Base-by-base conservation (phyloP, 1,140 invertebrate genomes). In the Diachasma alloeum region DNA sequence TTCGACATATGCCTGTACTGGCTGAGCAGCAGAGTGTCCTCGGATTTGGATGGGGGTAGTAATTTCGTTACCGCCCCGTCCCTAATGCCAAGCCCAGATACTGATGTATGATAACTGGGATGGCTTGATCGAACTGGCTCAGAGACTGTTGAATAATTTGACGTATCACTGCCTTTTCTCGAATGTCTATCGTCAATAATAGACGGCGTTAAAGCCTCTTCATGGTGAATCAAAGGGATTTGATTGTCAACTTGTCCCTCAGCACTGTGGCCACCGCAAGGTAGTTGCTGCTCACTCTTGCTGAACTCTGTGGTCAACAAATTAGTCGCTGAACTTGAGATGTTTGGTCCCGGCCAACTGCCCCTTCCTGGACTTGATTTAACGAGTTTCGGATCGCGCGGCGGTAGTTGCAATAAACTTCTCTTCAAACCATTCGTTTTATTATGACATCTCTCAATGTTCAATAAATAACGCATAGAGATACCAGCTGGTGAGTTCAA, bases 301-400 rank as follows among this genome's bases (percentile, higher is more conserved):
- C 95, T 96, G 79, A 96, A 93, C 82, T 96, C 95, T 0, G 92
- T 91, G 26, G 91, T 92, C n/a, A 92, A 82, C 2, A 94, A 84
- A 74, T 88, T 90, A 1, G 81, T 85, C 1, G 75, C 39, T 68
- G 73, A 69, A 37, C 68, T 88, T 8, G 90, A 89, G 0, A 93
- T 91, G n/a, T 93, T 94, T 0, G 95, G 95, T 0, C 95, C 95
- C 0, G 95, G 95, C 95, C 95, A 96, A 39, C 94, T 95, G 3
- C 95, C 95, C 44, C 95, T 90, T 0, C 94, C 94, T 0, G 93
- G 93, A 71, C 93, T 94, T 1, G 93, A 93, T 86, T 96, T 96
- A 0, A 92, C 93, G 6, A 94, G 91, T 82, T 95, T 95, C 0
- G 91, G 91, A 85, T 95, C 94, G 13, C 94, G 88, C 0, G 93